Percentiles rank a stretch among this genome's conserved stretches.
phyloP scores from a whole-genome alignment of 2,113 vertebrate species.

The Tapirus terrestris region DNA sequence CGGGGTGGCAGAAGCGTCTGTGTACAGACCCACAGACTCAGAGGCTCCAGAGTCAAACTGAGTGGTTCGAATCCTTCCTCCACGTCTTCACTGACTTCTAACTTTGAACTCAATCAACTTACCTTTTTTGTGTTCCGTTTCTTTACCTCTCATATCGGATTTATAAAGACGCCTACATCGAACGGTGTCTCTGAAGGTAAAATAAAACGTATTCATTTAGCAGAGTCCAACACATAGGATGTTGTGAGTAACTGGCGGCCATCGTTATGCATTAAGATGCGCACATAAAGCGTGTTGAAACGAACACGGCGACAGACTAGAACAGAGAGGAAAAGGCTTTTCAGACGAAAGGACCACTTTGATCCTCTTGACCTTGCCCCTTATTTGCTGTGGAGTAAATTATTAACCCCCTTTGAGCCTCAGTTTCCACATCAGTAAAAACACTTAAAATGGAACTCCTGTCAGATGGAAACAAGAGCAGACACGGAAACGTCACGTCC shows the following conservation, averaged over 20 bases:
- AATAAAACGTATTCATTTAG: fast-evolving
- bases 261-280: fast-evolving
- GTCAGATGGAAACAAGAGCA: neutral
- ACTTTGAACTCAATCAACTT: too few species aligned
- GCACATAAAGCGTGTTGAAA: fast-evolving
- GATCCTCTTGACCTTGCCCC: neutral
- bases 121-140: neutral
- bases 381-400: fast-evolving
- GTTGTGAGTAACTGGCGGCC: fast-evolving
- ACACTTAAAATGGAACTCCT: fast-evolving
- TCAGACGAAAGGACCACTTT: fast-evolving
- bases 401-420: neutral
- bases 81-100: neutral
- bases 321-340: neutral
- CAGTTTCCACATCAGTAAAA: neutral
- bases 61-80: fast-evolving
- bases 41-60: fast-evolving
- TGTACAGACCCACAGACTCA: too few species aligned
- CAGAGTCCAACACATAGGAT: fast-evolving
- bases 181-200: neutral
- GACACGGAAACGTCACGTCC: fast-evolving
- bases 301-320: fast-evolving
- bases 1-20: neutral
- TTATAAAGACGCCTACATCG: fast-evolving
- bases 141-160: too few species aligned